Conservation (phyloP, 2,888 invertebrate species). For the Amphipyra tragopoginis region DNA sequence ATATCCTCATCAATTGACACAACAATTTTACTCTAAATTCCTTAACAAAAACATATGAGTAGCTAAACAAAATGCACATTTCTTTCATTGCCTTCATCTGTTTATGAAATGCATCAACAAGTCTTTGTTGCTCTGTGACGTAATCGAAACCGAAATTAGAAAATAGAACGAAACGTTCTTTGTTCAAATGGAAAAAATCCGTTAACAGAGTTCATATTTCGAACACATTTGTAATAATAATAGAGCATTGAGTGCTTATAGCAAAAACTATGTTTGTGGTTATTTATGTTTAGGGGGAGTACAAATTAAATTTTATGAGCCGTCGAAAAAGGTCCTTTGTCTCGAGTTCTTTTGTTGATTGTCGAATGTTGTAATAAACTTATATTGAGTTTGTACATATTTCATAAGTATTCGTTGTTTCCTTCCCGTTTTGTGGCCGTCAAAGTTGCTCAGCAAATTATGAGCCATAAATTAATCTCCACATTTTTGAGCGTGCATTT, state of each 20-base stretch:
- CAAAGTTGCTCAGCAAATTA: conserved; percentile 37
- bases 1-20: conserved; percentile 54
- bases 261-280: conserved; percentile 52
- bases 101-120: conserved; percentile 74
- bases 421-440: conserved; percentile 33
- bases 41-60: conserved; percentile 67
- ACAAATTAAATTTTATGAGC: conserved; percentile 70
- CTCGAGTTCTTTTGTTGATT: conserved; percentile 62
- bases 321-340: conserved; percentile 67
- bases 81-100: conserved; percentile 74
- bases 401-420: conserved; percentile 45
- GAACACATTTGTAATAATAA: conserved; percentile 56
- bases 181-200: conserved; percentile 74
- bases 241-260: conserved; percentile 36
- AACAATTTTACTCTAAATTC: conserved; percentile 47
- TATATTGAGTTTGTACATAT: conserved; percentile 45
- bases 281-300: conserved; percentile 62
- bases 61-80: conserved; percentile 63
- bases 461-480: conserved; percentile 41
- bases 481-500: conserved; percentile 33
- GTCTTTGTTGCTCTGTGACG: conserved; percentile 79
- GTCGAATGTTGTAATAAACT: conserved; percentile 58
- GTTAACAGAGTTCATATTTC: conserved; percentile 61
- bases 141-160: conserved; percentile 76
- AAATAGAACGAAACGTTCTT: conserved; percentile 80